phyloP scores from a whole-genome alignment of 2,113 vertebrate genomes.

The Grus americana region DNA sequence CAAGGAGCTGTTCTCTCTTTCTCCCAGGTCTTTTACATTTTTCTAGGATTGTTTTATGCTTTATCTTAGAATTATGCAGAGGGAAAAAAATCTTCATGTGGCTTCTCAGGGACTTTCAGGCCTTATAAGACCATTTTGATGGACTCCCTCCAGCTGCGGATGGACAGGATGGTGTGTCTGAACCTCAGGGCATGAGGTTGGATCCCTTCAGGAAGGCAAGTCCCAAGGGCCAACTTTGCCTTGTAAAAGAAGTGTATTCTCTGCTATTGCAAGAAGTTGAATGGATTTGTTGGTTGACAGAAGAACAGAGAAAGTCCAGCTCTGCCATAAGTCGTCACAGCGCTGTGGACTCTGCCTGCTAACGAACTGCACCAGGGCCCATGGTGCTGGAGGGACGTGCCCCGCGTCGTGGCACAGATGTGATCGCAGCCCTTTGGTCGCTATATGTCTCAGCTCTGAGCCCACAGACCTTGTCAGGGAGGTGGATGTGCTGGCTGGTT shows the following conservation, averaged over 20 bases:
- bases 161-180: not conserved
- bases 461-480: not conserved
- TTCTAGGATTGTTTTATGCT: not conserved
- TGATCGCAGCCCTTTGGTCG: not conserved
- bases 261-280: not conserved
- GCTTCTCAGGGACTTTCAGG: not conserved
- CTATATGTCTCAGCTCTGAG: not conserved
- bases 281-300: not conserved
- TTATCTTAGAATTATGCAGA: not conserved
- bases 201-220: not conserved
- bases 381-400: not conserved
- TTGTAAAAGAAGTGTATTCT: not conserved
- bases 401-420: rapidly evolving
- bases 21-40: not conserved
- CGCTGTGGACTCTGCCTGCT: not conserved
- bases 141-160: not conserved
- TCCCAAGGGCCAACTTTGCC: not conserved
- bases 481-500: not conserved
- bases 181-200: not conserved
- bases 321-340: not conserved
- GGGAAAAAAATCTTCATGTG: not conserved
- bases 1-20: not conserved
- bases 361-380: not conserved
- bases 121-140: not conserved
- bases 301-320: not conserved